phyloP scores from a whole-genome alignment of 2,113 vertebrate genomes.

The Poeciliopsis turrubarensis region DNA sequence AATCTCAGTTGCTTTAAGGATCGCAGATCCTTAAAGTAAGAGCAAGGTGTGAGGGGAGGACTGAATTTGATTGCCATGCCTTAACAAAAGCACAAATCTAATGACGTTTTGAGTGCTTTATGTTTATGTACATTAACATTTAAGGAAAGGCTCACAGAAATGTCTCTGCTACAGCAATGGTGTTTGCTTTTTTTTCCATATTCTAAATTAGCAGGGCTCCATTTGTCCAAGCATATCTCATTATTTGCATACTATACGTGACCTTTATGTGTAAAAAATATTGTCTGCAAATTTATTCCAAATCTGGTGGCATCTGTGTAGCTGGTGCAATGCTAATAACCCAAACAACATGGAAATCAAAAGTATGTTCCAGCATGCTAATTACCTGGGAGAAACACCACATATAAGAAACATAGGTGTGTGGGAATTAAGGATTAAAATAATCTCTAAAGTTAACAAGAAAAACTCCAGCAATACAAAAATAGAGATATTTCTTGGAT shows the following conservation, averaged over 20 bases:
- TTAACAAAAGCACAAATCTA: not conserved
- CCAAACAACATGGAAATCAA: slow-evolving; percentile 5
- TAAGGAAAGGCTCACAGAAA: not conserved
- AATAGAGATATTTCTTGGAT: not conserved
- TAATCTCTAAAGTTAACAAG: slow-evolving; percentile 7
- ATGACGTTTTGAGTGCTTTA: not conserved
- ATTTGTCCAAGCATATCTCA: not conserved
- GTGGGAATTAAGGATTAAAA: slow-evolving; percentile 26
- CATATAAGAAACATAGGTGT: not conserved
- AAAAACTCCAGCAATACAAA: not conserved
- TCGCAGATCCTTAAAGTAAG: not conserved
- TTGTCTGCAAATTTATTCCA: not conserved
- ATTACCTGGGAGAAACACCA: slow-evolving; percentile 20
- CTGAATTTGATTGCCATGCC: not conserved
- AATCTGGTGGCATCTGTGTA: slow-evolving; percentile 1
- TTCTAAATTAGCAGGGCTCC: not conserved
- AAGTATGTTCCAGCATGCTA: slow-evolving; percentile 23
- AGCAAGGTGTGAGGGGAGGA: not conserved
- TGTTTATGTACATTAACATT: not conserved
- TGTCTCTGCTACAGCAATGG: not conserved
- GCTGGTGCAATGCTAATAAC: slow-evolving; percentile 11
- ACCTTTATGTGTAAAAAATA: slow-evolving; percentile 4
- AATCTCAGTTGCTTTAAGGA: too few species aligned
- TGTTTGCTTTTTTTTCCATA: not conserved
- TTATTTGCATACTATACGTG: not conserved